phyloP scores from a whole-genome alignment of 2,797 vertebrate genomes.

The Prionace glauca region DNA sequence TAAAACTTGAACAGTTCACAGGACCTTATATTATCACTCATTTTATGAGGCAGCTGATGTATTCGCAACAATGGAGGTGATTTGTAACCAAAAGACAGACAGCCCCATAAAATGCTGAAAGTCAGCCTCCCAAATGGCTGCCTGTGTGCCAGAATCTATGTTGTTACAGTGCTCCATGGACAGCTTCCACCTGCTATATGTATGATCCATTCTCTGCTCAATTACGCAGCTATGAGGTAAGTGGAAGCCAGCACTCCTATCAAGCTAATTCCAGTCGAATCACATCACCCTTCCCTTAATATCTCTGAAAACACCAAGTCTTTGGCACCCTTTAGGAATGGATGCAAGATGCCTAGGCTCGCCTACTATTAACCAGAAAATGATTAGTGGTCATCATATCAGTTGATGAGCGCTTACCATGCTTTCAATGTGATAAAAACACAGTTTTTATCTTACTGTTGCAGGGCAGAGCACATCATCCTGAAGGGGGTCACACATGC shows the following conservation, averaged over 20 bases:
- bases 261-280: not conserved
- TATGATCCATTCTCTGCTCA: slow-evolving; percentile 20
- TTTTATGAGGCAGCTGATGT: not conserved
- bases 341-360: not conserved
- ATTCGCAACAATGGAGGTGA: not conserved
- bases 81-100: not conserved
- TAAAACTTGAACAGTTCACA: not conserved
- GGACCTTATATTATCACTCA: not conserved
- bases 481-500: too few species aligned
- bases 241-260: slow-evolving; percentile 5
- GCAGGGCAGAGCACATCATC: too few species aligned
- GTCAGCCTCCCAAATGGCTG: not conserved
- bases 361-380: not conserved
- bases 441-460: not conserved
- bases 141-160: not conserved
- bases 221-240: not conserved
- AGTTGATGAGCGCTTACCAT: not conserved
- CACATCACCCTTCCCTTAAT: not conserved
- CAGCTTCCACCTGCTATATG: not conserved
- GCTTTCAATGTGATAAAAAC: not conserved
- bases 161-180: not conserved
- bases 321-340: not conserved
- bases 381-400: not conserved
- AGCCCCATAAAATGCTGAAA: not conserved
- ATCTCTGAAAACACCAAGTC: not conserved